A percentile compares a stretch with the other conserved stretches of the same genome.
These are phyloP conservation scores for Heliconius erato DNA, from an alignment of 2,888 invertebrate genomes.

Conservation along the genomic window DNA sequence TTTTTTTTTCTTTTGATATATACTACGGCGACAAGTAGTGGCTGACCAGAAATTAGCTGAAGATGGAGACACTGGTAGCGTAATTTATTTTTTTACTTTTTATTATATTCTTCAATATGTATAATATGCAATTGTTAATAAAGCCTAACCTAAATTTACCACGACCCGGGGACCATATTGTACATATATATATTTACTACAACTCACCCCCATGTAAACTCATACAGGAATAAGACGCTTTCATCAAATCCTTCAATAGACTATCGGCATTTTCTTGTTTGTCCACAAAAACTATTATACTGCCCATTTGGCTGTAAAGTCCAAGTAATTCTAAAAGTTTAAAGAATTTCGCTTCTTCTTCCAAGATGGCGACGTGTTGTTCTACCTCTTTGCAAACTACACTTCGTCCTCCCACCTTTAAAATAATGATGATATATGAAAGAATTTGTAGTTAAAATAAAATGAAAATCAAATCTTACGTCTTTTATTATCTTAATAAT, in stretches of 20 bases:
- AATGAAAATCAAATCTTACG: too few relatives aligned
- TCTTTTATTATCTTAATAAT: too few relatives aligned
- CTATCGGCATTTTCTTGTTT: constrained; percentile 99
- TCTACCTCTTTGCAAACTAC: constrained; percentile 99
- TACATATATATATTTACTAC: not conserved
- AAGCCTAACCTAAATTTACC: too few relatives aligned
- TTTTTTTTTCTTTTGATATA: too few relatives aligned
- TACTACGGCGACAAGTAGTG: too few relatives aligned
- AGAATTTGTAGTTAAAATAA: too few relatives aligned
- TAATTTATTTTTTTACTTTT: too few relatives aligned
- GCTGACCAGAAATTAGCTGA: too few relatives aligned
- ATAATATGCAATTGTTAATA: too few relatives aligned
- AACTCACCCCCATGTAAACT: constrained; percentile 95
- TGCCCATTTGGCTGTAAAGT: constrained; percentile 95
- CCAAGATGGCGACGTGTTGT: constrained; percentile 96
- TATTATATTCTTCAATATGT: too few relatives aligned
- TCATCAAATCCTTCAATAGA: constrained; percentile 96
- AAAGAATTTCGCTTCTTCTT: constrained; percentile 98
- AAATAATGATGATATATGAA: not conserved
- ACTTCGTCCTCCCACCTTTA: constrained; percentile 95
- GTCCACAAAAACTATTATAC: constrained; percentile 98
- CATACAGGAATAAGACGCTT: constrained; percentile 98
- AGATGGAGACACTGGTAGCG: too few relatives aligned
- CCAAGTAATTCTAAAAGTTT: constrained; percentile 99
- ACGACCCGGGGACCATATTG: too few relatives aligned